These are phyloP conservation scores for Chondrilla cf. caribensis DNA, from an alignment of 37 sponge, comb jelly and placozoan genomes.

Conservation along the genomic window DNA sequence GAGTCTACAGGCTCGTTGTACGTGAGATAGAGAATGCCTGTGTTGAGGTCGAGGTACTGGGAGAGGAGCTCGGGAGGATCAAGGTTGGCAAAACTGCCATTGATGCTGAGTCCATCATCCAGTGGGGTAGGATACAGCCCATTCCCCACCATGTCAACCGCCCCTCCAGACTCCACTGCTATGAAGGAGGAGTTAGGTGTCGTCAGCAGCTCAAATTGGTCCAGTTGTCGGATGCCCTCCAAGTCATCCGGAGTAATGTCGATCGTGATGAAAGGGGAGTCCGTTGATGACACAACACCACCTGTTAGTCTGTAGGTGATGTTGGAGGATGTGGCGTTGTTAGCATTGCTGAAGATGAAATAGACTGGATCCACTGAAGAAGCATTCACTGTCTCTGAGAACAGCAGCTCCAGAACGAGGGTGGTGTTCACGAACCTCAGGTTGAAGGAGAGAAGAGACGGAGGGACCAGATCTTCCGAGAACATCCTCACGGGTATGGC, in stretches of 20 bases:
- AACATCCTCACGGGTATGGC: conserved; percentile 47
- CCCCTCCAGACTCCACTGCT: conserved; percentile 25
- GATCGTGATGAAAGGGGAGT: conserved; percentile 66
- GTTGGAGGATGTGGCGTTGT: conserved; percentile 17
- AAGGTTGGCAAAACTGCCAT: conserved; percentile 65
- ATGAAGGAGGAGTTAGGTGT: conserved; percentile 57
- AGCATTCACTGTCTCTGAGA: conserved; percentile 87
- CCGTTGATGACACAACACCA: conserved; percentile 49
- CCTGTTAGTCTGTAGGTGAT: conserved; percentile 58
- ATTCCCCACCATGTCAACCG: conserved; percentile 67
- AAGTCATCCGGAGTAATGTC: conserved; percentile 50
- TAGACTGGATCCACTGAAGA: conserved; percentile 59
- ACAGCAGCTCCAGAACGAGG: conserved; percentile 71
- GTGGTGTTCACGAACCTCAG: conserved; percentile 40
- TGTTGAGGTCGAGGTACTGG: conserved; percentile 58
- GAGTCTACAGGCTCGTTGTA: conserved; percentile 71
- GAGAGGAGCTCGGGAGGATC: conserved; percentile 58
- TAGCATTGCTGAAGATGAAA: conserved; percentile 57
- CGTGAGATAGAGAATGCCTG: conserved; percentile 39
- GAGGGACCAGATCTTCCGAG: conserved; percentile 53
- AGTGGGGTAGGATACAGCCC: conserved; percentile 33
- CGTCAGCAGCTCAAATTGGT: conserved; percentile 57
- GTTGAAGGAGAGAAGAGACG: conserved; percentile 61
- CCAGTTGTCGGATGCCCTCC: conserved; percentile 59
- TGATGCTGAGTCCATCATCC: conserved; percentile 33